phyloP scores from a whole-genome alignment of 2,113 vertebrate genomes.

The Jacana jacana region DNA sequence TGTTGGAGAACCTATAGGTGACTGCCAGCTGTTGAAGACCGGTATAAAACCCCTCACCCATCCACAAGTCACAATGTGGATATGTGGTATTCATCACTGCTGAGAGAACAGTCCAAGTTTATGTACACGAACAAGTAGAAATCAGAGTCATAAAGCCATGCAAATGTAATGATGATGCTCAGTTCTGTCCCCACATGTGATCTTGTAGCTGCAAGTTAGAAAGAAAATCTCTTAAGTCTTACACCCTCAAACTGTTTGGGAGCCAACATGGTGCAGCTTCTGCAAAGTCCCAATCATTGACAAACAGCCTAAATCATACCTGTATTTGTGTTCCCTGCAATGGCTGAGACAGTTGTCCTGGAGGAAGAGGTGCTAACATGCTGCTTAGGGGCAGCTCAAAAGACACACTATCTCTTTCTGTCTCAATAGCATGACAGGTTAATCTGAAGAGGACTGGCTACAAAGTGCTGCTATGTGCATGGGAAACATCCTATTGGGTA shows the following conservation, averaged over 20 bases:
- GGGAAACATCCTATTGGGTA: background rate
- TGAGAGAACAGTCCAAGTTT: constrained; percentile 40
- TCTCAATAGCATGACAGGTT: background rate
- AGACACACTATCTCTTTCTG: background rate
- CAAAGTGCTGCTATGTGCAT: background rate
- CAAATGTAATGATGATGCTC: background rate
- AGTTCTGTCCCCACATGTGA: background rate
- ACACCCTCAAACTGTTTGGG: background rate
- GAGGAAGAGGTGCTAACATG: background rate
- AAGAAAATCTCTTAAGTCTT: background rate
- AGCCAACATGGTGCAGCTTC: background rate
- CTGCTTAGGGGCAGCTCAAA: background rate
- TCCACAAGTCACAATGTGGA: constrained; percentile 42
- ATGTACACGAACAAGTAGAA: constrained; percentile 29
- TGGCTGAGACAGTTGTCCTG: background rate
- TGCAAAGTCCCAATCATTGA: background rate
- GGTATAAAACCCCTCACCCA: background rate
- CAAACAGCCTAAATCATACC: background rate
- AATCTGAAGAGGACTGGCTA: background rate
- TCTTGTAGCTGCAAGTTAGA: background rate
- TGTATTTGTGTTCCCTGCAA: background rate
- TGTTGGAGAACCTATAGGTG: background rate
- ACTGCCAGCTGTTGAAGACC: background rate
- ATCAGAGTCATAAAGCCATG: constrained; percentile 13
- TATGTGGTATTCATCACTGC: constrained; percentile 11